Evolutionary conservation across 2,888 invertebrate species (phyloP).

Genomic region (Nymphalis urticae): DNA sequence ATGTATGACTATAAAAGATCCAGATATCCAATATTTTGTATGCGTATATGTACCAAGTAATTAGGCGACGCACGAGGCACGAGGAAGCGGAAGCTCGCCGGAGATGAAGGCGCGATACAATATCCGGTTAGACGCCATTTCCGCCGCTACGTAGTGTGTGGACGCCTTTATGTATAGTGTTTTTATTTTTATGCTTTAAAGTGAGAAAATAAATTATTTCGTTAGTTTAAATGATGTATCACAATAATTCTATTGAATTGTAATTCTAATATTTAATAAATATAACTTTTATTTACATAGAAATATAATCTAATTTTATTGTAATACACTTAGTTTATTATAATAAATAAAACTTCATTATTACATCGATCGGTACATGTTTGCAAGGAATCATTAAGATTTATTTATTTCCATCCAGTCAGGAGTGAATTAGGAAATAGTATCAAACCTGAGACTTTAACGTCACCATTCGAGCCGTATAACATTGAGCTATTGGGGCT

Average conservation of each 20-base stretch:
- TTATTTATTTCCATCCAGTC: no score
- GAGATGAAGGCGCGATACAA: slow-evolving; percentile 83
- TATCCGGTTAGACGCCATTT: slow-evolving; percentile 81
- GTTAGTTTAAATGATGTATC: neutral
- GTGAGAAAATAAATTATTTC: neutral
- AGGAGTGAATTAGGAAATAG: no score
- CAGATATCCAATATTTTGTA: slow-evolving; percentile 18
- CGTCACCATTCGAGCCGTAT: no score
- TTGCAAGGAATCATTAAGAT: no score
- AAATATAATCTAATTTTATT: no score
- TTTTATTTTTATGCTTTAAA: slow-evolving; percentile 28
- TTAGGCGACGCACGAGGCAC: slow-evolving; percentile 73
- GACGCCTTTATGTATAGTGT: slow-evolving; percentile 36
- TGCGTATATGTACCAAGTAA: slow-evolving; percentile 56
- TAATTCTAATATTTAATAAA: no score
- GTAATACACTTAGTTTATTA: no score
- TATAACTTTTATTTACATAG: no score
- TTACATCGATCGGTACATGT: no score
- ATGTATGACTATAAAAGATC: slow-evolving; percentile 5
- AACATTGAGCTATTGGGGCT: no score
- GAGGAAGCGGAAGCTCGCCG: slow-evolving; percentile 77
- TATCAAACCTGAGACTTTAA: no score
- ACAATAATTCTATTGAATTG: neutral
- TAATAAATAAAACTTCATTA: no score
- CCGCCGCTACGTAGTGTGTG: slow-evolving; percentile 75